Evolutionary conservation across 1,140 invertebrate genomes (phyloP), one percentile per base, ranked within the genome.

Genomic region (Pogonomyrmex barbatus): DNA sequence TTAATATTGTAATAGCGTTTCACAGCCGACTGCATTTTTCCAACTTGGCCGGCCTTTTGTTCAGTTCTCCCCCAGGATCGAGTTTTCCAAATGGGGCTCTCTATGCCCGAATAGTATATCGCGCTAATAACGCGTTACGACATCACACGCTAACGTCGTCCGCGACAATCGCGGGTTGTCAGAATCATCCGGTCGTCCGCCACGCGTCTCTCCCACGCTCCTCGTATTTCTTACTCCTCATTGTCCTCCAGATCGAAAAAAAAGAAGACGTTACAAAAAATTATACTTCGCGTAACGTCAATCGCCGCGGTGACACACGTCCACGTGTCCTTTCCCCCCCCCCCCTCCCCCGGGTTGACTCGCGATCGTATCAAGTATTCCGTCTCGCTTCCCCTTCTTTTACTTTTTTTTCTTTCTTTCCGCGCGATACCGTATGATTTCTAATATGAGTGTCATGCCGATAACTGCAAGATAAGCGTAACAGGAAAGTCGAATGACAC

Each of bases 1-100:
- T 81, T 81, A 81, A 70, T 81, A 33, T 56, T 70, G 17, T 78
- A 81, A 56, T 68, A 68, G 17, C 12, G 78, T 33, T 70, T 45
- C 8, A 81, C n/a, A 30, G 50, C n/a, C 63, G 78, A 81, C 24
- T 81, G 52, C 65, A 81, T 81, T 42, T 58, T 10, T 30, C 33
- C 50, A n/a, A 52, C 33, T 39, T 6, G 14, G 24, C 24, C 24
- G 24, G 24, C 24, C 24, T 68, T 30, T 12, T 47, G 24, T 50
- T 14, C 33, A 30, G 14, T 77, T 77, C 42, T 45, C 10, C 42
- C 4, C 30, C 12, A 33, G 39, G 24, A 68, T 50, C 45, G 24
- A 33, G 1, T 47, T 47, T 68, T 68, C 42, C 45, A 45, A 45
- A 4, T 4, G 24, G 36, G 6, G 3, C 30, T 30, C 42, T 42